phyloP scores from a whole-genome alignment of 1,140 invertebrate species.

The Pseudomyrmex flavicornis region DNA sequence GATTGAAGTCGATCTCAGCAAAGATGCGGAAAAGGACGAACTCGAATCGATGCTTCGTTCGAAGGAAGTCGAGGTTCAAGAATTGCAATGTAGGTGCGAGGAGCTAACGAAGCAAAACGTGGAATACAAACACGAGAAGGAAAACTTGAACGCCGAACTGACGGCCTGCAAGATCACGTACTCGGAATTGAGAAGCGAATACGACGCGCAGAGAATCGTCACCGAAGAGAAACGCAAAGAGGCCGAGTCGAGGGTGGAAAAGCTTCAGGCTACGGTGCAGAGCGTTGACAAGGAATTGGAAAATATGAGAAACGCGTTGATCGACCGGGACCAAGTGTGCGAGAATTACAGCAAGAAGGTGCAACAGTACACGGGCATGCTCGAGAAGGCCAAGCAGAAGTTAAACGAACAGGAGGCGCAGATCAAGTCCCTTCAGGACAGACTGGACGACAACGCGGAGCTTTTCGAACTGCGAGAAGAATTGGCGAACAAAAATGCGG shows the following conservation, averaged over 20 bases:
- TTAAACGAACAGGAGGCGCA: conserved; percentile 62
- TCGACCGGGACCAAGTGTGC: conserved; percentile 69
- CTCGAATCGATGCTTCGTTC: conserved; percentile 82
- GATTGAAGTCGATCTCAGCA: conserved; percentile 72
- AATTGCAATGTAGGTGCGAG: conserved; percentile 72
- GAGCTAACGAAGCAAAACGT: conserved; percentile 68
- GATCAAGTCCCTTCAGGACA: conserved; percentile 63
- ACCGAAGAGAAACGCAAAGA: conserved; percentile 54
- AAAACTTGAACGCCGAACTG: conserved; percentile 84
- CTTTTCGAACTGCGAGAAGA: conserved; percentile 63
- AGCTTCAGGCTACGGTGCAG: conserved; percentile 67
- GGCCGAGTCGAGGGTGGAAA: conserved; percentile 63
- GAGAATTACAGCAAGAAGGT: conserved; percentile 71
- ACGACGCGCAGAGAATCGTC: conserved; percentile 64
- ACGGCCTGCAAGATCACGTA: conserved; percentile 79
- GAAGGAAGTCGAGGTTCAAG: conserved; percentile 83
- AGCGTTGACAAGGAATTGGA: conserved; percentile 72
- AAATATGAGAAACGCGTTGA: conserved; percentile 66
- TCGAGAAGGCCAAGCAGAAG: conserved; percentile 71
- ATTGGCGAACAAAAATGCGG: conserved; percentile 71
- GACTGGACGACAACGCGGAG: conserved; percentile 67
- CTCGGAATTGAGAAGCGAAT: conserved; percentile 70
- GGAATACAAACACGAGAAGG: conserved; percentile 85
- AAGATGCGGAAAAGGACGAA: conserved; percentile 79
- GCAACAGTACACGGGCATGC: conserved; percentile 64